phyloP scores from a whole-genome alignment of 2,888 invertebrate species.

The Eumacrocentrus americanus region DNA sequence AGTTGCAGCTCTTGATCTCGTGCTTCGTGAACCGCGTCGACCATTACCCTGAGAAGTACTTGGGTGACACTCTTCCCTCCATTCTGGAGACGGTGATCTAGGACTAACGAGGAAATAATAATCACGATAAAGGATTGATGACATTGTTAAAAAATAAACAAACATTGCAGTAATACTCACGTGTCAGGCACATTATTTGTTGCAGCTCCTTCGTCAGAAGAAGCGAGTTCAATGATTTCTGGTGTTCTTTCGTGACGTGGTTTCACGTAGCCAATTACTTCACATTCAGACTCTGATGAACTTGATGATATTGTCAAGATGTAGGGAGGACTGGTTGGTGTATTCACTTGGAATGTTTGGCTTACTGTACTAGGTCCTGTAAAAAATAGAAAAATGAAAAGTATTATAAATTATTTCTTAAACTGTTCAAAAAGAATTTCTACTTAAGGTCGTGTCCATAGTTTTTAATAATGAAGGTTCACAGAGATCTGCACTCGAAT shows the following conservation, averaged over 20 bases:
- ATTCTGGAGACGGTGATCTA: too few species aligned
- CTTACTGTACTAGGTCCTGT: slow-evolving; percentile 50
- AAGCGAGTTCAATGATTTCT: slow-evolving; percentile 68
- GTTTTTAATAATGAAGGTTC: too few species aligned
- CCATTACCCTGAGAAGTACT: too few species aligned
- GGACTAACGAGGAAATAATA: too few species aligned
- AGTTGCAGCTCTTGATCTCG: slow-evolving; percentile 15
- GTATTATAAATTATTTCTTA: neutral
- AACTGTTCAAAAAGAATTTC: neutral
- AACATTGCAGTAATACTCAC: too few species aligned
- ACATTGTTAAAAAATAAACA: too few species aligned
- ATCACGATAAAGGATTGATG: too few species aligned
- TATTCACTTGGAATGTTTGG: slow-evolving; percentile 42
- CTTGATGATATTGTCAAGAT: slow-evolving; percentile 50
- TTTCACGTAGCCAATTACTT: slow-evolving; percentile 71
- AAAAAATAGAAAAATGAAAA: slow-evolving; percentile 13
- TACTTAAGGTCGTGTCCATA: too few species aligned
- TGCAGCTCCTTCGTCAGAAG: slow-evolving; percentile 64
- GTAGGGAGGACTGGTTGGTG: slow-evolving; percentile 39
- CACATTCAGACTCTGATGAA: slow-evolving; percentile 64
- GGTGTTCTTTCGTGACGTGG: slow-evolving; percentile 73
- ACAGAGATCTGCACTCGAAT: too few species aligned
- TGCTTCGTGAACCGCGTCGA: too few species aligned
- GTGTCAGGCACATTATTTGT: slow-evolving; percentile 13
- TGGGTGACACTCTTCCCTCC: too few species aligned